These are phyloP conservation scores for Ptychodera flava DNA, from an alignment of 35 echinoderm and acorn worm genomes.

Conservation along the genomic window DNA sequence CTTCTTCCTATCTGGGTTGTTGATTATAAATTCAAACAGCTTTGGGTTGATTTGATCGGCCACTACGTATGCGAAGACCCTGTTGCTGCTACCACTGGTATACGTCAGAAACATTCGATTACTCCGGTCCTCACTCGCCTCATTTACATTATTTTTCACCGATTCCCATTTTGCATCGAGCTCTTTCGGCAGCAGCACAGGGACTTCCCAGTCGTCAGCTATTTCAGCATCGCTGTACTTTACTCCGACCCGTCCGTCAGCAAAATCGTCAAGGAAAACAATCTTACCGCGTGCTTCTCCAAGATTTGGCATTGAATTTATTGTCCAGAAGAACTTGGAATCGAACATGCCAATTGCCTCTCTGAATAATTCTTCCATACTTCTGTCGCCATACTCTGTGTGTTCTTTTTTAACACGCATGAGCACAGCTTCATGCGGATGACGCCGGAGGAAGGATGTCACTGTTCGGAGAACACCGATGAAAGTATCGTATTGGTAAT, in stretches of 20 bases:
- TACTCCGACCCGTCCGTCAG: background rate
- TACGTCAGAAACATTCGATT: background rate
- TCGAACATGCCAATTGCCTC: background rate
- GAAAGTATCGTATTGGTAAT: background rate
- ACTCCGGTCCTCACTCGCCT: background rate
- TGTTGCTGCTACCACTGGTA: background rate
- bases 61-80: background rate
- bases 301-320: background rate
- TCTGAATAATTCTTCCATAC: background rate
- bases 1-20: background rate
- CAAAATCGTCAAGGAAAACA: background rate
- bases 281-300: background rate
- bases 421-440: background rate
- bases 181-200: background rate
- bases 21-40: background rate
- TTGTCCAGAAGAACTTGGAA: background rate
- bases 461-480: background rate
- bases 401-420: background rate
- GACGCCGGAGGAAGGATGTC: background rate
- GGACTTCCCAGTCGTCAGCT: background rate
- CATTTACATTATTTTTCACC: background rate
- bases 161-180: background rate
- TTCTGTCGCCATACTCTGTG: background rate
- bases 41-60: background rate
- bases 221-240: background rate